Evolutionary conservation across 2,797 vertebrate genomes (phyloP), one percentile per base, ranked within the genome.

Genomic region (Bradypus variegatus): DNA sequence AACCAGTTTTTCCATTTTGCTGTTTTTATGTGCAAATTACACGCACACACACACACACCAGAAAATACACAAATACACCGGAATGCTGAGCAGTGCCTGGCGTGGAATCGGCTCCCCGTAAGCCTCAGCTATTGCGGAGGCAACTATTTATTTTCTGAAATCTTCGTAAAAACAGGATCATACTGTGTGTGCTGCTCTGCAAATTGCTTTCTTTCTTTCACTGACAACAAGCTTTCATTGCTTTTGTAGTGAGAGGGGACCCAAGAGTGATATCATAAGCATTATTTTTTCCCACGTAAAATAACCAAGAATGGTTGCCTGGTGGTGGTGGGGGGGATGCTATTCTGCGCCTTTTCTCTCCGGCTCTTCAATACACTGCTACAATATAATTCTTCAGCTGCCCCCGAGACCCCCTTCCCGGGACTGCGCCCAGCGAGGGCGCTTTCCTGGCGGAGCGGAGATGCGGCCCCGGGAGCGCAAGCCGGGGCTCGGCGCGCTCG

Each of bases 51-150:
- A 50, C 45, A 60, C 70, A 27, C n/a, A 69, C 64, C n/a, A 16
- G 11, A 14, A 50, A 50, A 50, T 50, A 31, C 50, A 38, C 64
- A 7, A 27, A 19, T 29, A 41, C 19, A 45, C 16, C 15, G 36
- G 7, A 2, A 10, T 1, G 13, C 2, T 18, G 25, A 27, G 13
- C 55, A 5, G 64, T 2, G n/a, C n/a, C n/a, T 8, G 45, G 31
- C 33, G 5, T 11, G 8, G 0, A 4, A 31, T 33, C 27, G 1
- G 19, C 70, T 15, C 31, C 69, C 36, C 48, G 53, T 1, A 27
- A 78, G 23, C 78, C 11, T 29, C 5, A 15, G 48, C 55, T 83
- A 5, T 23, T 31, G 27, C 41, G 31, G 19, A 18, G 53, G 18
- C 16, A 67, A 0, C 41, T 19, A 83, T 31, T 60, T 73, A 67